Evolutionary conservation across 2,113 vertebrate genomes (phyloP).

Genomic region (Nicator chloris): DNA sequence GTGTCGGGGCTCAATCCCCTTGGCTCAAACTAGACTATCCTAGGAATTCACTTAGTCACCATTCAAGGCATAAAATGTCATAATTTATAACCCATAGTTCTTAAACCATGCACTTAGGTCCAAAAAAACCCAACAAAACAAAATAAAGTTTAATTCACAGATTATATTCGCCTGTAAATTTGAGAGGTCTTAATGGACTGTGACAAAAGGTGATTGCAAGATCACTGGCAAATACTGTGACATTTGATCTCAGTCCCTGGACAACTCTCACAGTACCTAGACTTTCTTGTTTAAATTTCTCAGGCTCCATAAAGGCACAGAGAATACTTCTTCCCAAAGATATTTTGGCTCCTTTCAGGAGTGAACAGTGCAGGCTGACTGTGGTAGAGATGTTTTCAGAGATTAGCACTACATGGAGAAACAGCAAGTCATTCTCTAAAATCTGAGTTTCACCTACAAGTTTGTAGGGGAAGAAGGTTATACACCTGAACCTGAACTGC

Average conservation of each 20-base stretch:
- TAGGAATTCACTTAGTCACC: not conserved
- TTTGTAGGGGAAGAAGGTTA: not conserved
- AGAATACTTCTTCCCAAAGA: not conserved
- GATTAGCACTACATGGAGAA: not conserved
- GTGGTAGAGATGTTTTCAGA: not conserved
- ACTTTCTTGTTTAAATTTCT: not conserved
- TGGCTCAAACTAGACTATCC: not conserved
- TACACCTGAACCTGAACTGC: not conserved
- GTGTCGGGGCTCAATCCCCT: not conserved
- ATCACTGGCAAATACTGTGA: not conserved
- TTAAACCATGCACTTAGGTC: not conserved
- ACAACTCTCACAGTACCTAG: not conserved
- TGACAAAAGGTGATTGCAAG: not conserved
- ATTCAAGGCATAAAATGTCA: not conserved
- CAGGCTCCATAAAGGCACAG: not conserved
- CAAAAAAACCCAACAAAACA: too few relatives aligned
- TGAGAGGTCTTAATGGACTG: not conserved
- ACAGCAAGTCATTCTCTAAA: not conserved
- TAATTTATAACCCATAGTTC: not conserved
- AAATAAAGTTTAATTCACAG: not conserved
- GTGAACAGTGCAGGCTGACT: not conserved
- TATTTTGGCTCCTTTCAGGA: not conserved
- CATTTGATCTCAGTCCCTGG: not conserved
- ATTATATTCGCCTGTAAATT: not conserved
- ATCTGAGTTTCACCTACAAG: not conserved